Conservation (phyloP, 2,797 vertebrate species). For the Fratercula arctica region DNA sequence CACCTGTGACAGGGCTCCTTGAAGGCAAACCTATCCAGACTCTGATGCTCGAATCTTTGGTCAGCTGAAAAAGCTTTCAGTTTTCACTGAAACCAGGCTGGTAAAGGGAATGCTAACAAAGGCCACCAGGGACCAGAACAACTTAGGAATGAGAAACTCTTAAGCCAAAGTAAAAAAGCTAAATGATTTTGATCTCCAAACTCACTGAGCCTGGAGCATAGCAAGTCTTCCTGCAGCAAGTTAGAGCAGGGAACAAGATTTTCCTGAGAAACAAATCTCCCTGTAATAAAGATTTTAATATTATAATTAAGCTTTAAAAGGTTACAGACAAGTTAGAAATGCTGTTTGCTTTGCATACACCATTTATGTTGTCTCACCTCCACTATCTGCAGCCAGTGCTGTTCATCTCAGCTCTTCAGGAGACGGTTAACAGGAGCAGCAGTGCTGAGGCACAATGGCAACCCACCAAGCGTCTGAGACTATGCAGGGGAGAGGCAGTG, state of each 20-base stretch:
- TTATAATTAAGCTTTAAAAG: background rate
- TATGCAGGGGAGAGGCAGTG: rapidly evolving
- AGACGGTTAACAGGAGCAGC: background rate
- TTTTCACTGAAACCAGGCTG: background rate
- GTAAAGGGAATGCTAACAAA: background rate
- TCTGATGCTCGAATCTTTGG: rapidly evolving
- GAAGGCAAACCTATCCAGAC: background rate
- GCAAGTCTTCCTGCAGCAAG: background rate
- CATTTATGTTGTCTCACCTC: background rate
- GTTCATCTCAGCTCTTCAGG: background rate
- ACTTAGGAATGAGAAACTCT: background rate
- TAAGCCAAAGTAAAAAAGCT: background rate
- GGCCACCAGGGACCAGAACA: background rate
- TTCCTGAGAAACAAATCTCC: background rate
- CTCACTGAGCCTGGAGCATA: background rate
- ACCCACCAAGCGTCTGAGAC: background rate
- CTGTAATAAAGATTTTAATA: background rate
- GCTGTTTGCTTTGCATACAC: background rate
- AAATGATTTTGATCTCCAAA: background rate
- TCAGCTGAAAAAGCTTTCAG: background rate
- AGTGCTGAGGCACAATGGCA: rapidly evolving
- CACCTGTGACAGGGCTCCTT: background rate
- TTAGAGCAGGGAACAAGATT: background rate
- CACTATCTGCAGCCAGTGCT: background rate
- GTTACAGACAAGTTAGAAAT: background rate